Conservation (phyloP, 2,113 vertebrate genomes). For the Bagarius yarrelli region DNA sequence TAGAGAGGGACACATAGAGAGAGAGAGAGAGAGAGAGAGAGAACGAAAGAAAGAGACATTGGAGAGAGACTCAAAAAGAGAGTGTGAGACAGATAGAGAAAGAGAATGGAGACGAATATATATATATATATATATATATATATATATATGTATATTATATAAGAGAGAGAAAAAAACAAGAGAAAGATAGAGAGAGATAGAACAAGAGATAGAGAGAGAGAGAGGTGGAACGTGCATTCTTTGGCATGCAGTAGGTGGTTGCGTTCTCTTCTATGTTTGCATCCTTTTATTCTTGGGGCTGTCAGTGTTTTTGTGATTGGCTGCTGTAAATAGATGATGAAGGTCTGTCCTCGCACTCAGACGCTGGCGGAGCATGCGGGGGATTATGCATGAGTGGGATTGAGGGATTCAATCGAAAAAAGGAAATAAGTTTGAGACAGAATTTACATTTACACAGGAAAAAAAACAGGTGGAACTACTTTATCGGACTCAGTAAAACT, state of each 20-base stretch:
- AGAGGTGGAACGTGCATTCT: conserved; percentile 41
- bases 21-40: conserved; percentile 29
- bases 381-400: not conserved
- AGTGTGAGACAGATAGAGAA: conserved; percentile 12
- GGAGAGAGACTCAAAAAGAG: not conserved
- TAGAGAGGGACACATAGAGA: conserved; percentile 4
- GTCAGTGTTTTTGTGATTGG: conserved; percentile 39
- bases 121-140: no score
- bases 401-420: not conserved
- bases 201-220: conserved; percentile 15
- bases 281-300: conserved; percentile 41
- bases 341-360: not conserved
- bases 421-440: not conserved
- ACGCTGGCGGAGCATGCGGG: no score
- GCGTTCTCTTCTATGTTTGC: conserved; percentile 41
- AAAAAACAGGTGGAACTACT: no score
- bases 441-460: not conserved
- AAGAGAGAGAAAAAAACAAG: not conserved
- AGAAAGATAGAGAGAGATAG: not conserved
- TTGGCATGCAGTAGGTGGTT: conserved; percentile 35
- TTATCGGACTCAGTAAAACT: no score
- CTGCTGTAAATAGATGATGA: conserved; percentile 29
- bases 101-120: conserved; percentile 18
- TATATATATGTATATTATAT: no score
- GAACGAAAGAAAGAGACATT: not conserved